Percentiles rank a stretch among this genome's conserved stretches.
These are phyloP conservation scores for Baryphthengus martii DNA, from an alignment of 2,113 vertebrate species.

Conservation along the genomic window DNA sequence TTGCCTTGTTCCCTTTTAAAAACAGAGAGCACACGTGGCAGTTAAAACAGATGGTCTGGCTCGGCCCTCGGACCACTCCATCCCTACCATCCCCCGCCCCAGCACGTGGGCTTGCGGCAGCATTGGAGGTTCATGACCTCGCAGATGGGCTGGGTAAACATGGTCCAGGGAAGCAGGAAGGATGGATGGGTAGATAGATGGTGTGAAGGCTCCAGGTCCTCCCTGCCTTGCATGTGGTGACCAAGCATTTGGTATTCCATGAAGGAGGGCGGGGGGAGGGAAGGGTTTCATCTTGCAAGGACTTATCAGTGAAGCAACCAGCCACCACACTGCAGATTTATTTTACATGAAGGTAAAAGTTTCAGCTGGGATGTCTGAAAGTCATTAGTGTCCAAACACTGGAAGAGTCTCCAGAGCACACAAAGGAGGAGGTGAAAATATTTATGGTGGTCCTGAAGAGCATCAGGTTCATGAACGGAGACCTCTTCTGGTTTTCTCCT, in stretches of 20 bases:
- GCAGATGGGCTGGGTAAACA: background rate
- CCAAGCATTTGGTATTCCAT: rapidly evolving
- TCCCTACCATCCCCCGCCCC: background rate
- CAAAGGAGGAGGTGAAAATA: background rate
- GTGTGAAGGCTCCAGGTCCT: background rate
- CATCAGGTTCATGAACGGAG: background rate
- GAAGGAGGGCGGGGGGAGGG: rapidly evolving
- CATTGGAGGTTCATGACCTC: background rate
- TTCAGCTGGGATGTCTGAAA: background rate
- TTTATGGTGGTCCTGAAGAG: background rate
- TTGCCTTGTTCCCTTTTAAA: background rate
- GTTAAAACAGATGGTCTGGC: background rate
- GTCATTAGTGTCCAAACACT: background rate
- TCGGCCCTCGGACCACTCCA: rapidly evolving
- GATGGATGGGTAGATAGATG: background rate
- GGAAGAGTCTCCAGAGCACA: background rate
- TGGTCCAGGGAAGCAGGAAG: background rate
- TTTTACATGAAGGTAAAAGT: background rate
- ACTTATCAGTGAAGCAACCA: background rate
- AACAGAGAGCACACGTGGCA: background rate
- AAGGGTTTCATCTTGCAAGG: rapidly evolving
- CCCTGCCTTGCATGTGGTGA: background rate
- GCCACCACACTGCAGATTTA: background rate
- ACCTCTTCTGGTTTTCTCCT: background rate
- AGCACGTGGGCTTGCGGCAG: background rate